Base-by-base conservation (phyloP, 2,888 invertebrate species). In the Tryphoninae sp. region DNA sequence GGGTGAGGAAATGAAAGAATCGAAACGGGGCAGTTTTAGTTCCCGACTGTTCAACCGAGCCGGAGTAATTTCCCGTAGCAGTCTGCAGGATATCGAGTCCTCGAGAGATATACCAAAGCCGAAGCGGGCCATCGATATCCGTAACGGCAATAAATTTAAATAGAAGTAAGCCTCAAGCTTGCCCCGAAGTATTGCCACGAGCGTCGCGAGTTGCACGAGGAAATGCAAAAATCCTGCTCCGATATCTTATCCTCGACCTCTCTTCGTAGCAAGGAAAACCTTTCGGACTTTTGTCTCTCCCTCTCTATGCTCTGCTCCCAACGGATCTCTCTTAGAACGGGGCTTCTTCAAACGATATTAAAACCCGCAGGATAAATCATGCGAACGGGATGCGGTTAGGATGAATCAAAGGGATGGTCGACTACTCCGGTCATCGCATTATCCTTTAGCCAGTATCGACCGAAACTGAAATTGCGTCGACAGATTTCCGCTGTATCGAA, bases 111-210 rank as follows among this genome's bases (percentile, higher is more conserved):
- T 73, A 33, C 45, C 51, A 76, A 51, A 76, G 68, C 23, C 26
- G 53, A 16, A 19, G 51, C 42, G 51, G 51, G 77, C 71, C 61
- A 55, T 83, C 82, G 77, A 71, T 78, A 74, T 76, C 74, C 75
- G 73, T 80, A 75, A 78, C 68, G 61, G 68, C 83, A 74, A 83
- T 83, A 82, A 83, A 83, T 83, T 77, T 82, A 71, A 78, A 80
- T 83, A 78, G 76, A 68, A 73, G 77, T 23, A 55, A 23, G 42
- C 51, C 68, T 13, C 13, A 42, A 40, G 16, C 59, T 51, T 16
- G 61, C 69, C 58, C 33, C 53, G 23, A 62, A 53, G 68, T 55
- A 53, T 76, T 61, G 16, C 40, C 23, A n/a, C 61, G 26, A 68
- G 58, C 45, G 55, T 68, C 55, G 58, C 49, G 23, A 26, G 61